phyloP scores from a whole-genome alignment of 2,797 vertebrate species.

The Podargus strigoides region DNA sequence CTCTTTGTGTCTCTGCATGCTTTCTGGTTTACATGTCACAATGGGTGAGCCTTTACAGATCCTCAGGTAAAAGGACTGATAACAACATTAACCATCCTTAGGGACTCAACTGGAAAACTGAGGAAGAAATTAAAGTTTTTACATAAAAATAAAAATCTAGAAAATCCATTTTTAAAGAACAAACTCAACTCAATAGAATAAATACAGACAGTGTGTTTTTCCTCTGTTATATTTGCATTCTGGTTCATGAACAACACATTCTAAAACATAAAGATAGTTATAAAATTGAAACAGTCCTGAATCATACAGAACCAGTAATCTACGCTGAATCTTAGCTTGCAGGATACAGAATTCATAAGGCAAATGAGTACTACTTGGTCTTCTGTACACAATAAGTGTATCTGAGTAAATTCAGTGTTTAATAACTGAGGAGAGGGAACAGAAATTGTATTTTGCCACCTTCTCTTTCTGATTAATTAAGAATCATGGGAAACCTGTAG shows the following conservation, averaged over 20 bases:
- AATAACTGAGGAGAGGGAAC: background rate
- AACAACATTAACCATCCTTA: background rate
- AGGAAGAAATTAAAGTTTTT: background rate
- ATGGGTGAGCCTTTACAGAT: background rate
- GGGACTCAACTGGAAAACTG: background rate
- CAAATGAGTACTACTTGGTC: background rate
- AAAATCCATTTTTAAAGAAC: background rate
- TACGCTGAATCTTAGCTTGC: background rate
- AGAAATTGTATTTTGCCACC: background rate
- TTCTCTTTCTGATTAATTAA: background rate
- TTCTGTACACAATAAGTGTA: background rate
- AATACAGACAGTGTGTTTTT: background rate
- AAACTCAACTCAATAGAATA: background rate
- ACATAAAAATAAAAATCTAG: background rate
- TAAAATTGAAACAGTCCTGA: background rate
- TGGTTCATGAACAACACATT: background rate
- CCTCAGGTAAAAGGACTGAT: rapidly evolving
- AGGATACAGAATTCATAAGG: background rate
- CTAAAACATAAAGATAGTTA: background rate
- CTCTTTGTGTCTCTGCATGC: background rate
- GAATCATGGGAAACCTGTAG: background rate
- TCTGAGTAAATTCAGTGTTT: background rate
- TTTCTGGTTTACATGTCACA: background rate
- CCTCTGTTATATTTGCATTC: background rate
- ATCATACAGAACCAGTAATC: background rate